Evolutionary conservation across 2,797 vertebrate species (phyloP).

Genomic region (Cryptoprocta ferox): DNA sequence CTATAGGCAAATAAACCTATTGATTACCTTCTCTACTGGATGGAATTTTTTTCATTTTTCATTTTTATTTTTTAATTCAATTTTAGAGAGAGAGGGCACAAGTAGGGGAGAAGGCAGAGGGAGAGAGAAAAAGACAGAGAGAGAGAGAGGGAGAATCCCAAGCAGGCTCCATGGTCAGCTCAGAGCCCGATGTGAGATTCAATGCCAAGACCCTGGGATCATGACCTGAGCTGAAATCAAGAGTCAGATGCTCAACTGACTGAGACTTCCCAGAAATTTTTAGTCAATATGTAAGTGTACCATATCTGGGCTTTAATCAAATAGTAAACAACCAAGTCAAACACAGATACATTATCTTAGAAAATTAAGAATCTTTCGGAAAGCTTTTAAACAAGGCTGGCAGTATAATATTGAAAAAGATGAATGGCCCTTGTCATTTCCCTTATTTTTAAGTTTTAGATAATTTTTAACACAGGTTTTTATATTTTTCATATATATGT

Average conservation of each 20-base stretch:
- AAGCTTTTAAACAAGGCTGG: not conserved
- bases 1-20: not conserved
- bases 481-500: not conserved
- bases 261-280: not conserved
- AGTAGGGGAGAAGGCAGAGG: no score
- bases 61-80: no score
- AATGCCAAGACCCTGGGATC: no score
- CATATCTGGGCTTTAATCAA: not conserved
- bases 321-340: slow-evolving; percentile 5
- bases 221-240: no score
- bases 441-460: slow-evolving; percentile 3
- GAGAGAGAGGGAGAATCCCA: no score
- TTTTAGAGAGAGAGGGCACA: no score
- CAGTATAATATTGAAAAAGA: not conserved
- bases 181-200: no score
- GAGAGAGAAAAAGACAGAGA: no score
- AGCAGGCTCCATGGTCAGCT: no score
- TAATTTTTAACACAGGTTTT: not conserved
- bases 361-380: slow-evolving; percentile 7
- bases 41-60: no score
- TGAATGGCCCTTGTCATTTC: not conserved
- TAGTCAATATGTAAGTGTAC: not conserved
- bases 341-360: not conserved
- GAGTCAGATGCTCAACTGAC: no score
- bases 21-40: not conserved